phyloP scores from a whole-genome alignment of 2,797 vertebrate species.

The Sardinella longiceps region DNA sequence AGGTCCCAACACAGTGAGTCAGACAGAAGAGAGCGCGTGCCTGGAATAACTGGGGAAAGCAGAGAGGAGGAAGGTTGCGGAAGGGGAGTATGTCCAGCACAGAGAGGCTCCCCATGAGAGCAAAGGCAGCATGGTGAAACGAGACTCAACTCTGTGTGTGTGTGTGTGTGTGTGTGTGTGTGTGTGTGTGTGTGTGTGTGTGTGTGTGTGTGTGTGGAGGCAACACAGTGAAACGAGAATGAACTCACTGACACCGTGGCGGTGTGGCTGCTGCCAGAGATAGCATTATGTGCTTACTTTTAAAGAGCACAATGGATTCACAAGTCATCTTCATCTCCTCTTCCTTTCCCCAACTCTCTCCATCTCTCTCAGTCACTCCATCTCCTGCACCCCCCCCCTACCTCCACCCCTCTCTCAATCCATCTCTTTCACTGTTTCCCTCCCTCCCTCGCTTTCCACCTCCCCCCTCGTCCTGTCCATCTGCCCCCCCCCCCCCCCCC shows the following conservation, averaged over 20 bases:
- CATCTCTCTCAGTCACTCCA: not conserved
- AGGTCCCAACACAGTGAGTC: not conserved
- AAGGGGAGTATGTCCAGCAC: not conserved
- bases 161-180: not conserved
- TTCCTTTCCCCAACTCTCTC: not conserved
- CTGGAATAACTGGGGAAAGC: conserved; percentile 16
- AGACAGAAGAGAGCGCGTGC: not conserved
- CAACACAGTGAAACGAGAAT: not conserved
- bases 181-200: not conserved
- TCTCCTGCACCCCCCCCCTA: not conserved
- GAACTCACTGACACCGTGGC: not conserved
- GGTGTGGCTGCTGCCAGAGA: not conserved
- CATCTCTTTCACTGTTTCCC: conserved; percentile 11
- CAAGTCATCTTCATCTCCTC: not conserved
- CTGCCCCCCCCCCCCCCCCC: not conserved
- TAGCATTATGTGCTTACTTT: conserved; percentile 11
- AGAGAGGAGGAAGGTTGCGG: conserved; percentile 5
- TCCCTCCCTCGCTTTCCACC: not conserved
- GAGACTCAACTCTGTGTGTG: not conserved
- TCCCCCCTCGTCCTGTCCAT: not conserved
- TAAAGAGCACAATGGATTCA: not conserved
- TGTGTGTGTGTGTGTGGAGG: not conserved
- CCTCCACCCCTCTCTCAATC: not conserved
- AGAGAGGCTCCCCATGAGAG: not conserved
- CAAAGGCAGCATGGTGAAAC: not conserved